Evolutionary conservation across 2,797 vertebrate genomes (phyloP).

Genomic region (Mormyrops attenuatus): DNA sequence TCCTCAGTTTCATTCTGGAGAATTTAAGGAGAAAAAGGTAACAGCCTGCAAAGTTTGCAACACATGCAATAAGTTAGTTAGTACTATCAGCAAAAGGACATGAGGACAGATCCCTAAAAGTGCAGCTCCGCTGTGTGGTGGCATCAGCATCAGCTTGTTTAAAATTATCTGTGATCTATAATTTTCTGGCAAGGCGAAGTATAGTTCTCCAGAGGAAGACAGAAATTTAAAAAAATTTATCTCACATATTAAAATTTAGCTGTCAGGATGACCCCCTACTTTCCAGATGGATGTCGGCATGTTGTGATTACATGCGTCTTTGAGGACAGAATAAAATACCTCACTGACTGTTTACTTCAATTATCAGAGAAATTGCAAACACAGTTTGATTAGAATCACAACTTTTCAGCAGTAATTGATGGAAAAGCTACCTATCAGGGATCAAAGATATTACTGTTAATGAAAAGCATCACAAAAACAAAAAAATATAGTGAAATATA

Average conservation of each 20-base stretch:
- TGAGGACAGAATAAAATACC: conserved; percentile 3
- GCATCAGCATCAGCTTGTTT: neutral
- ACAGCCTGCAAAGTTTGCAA: neutral
- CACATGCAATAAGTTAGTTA: neutral
- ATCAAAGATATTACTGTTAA: neutral
- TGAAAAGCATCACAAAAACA: neutral
- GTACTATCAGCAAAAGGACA: neutral
- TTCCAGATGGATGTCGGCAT: conserved; percentile 5
- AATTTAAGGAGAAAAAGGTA: neutral
- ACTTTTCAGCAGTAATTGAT: neutral
- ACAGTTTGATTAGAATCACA: neutral
- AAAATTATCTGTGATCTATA: neutral
- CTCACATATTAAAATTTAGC: neutral
- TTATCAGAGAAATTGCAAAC: neutral
- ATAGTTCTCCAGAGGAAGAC: neutral
- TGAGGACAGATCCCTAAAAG: neutral
- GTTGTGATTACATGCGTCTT: neutral
- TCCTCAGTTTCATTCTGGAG: neutral
- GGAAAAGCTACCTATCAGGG: neutral
- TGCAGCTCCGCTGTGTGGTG: neutral
- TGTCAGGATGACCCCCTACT: neutral
- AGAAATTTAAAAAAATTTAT: neutral
- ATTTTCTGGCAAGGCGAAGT: neutral
- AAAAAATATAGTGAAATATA: neutral
- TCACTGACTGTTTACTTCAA: neutral